These are phyloP conservation scores for Sturnira hondurensis DNA, from an alignment of 2,113 vertebrate genomes.

Conservation along the genomic window DNA sequence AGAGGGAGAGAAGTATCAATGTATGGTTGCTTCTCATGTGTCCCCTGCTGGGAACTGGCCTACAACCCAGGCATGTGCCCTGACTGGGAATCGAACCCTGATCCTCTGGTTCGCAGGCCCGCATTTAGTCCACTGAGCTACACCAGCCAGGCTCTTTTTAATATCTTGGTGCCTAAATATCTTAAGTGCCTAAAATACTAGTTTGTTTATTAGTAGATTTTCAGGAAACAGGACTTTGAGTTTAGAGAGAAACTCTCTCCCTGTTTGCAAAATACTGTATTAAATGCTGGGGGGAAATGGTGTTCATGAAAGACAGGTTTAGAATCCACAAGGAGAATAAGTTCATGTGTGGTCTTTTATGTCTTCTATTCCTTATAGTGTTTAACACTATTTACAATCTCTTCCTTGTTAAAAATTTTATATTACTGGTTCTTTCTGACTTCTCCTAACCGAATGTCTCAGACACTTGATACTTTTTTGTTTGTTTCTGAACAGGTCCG, in stretches of 20 bases:
- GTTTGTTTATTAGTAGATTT: neutral
- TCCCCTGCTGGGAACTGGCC: too few species aligned
- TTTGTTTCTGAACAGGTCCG: neutral
- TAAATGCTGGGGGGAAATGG: neutral
- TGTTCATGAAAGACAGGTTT: neutral
- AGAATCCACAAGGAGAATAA: neutral
- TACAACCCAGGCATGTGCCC: too few species aligned
- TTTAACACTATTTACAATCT: neutral
- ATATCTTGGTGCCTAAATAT: too few species aligned
- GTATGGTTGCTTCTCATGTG: too few species aligned
- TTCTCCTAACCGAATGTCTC: neutral
- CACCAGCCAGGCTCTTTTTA: too few species aligned
- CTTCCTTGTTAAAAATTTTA: neutral
- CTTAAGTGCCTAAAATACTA: neutral
- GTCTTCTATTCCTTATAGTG: neutral
- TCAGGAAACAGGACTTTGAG: neutral
- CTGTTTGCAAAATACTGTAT: neutral
- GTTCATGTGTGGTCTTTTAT: neutral
- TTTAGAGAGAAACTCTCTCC: neutral
- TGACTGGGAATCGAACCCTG: too few species aligned
- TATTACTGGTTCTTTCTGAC: neutral
- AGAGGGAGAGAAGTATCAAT: too few species aligned
- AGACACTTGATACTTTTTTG: neutral
- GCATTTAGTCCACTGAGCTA: too few species aligned
- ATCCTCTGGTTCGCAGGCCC: too few species aligned